phyloP scores from a whole-genome alignment of 2,113 vertebrate species.

The Myotis davidii region DNA sequence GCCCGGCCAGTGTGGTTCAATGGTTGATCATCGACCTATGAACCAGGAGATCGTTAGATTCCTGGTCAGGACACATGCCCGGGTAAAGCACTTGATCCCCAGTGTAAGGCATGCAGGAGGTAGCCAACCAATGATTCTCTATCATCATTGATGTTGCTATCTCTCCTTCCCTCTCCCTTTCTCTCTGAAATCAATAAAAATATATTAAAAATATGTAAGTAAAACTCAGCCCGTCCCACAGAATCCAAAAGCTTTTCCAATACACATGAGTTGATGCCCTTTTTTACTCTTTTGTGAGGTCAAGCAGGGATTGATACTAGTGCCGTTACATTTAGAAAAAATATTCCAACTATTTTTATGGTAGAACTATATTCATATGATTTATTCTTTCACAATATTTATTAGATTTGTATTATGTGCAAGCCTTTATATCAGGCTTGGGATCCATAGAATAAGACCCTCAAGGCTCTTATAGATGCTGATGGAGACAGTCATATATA shows the following conservation, averaged over 20 bases:
- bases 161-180: too few species aligned
- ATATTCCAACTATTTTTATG: background rate
- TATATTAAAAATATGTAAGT: too few species aligned
- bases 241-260: background rate
- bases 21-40: too few species aligned
- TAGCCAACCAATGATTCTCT: too few species aligned
- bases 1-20: too few species aligned
- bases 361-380: background rate
- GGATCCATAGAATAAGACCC: background rate
- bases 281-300: background rate
- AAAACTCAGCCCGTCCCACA: background rate
- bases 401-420: background rate
- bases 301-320: background rate
- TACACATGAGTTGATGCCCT: background rate
- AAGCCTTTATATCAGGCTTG: background rate
- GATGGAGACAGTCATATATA: background rate
- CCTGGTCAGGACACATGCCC: too few species aligned
- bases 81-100: too few species aligned
- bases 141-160: too few species aligned
- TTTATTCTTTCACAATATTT: background rate
- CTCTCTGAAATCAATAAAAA: too few species aligned
- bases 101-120: too few species aligned
- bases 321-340: background rate
- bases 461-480: background rate
- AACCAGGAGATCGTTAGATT: too few species aligned